A percentile compares a stretch with the other conserved stretches of the same genome.
phyloP scores from a whole-genome alignment of 92 coral and sea anemone genomes.

The Porites evermanni region DNA sequence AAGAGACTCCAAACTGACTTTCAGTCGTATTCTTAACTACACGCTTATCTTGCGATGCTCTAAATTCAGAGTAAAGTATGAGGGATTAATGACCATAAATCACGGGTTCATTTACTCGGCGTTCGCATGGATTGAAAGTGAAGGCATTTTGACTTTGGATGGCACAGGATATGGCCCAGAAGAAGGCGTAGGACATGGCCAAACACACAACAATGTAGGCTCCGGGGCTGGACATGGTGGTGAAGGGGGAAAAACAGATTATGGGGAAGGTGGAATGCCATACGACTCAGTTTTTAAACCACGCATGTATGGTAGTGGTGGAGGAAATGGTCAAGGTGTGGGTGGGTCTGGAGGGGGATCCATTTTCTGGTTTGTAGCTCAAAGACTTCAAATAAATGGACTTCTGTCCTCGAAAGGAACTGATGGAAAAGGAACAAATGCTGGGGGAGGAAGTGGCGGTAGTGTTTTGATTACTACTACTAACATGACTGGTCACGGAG shows the following conservation, averaged over 20 bases:
- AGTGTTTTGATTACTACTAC: conserved; percentile 86
- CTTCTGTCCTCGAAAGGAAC: conserved; percentile 83
- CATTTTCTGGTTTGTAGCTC: conserved; percentile 81
- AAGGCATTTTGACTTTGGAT: conserved; percentile 84
- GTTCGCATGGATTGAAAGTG: conserved; percentile 93
- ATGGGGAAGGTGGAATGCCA: conserved; percentile 79
- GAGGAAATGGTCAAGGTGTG: conserved; percentile 93
- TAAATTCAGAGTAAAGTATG: conserved; percentile 81
- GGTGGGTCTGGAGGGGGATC: conserved; percentile 96
- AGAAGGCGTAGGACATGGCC: conserved; percentile 72
- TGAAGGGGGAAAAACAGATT: conserved; percentile 86
- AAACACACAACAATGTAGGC: conserved; percentile 64
- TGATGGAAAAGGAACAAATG: conserved; percentile 71
- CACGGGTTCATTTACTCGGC: conserved; percentile 94
- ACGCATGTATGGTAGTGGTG: conserved; percentile 88
- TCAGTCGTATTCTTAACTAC: conserved; percentile 73
- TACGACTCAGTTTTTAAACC: conserved; percentile 93
- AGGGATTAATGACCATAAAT: conserved; percentile 81
- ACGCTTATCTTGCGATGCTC: conserved; percentile 77
- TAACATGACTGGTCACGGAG: conserved; percentile 99
- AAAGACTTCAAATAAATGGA: conserved; percentile 88
- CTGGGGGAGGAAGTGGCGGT: conserved; percentile 99
- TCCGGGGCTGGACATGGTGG: conserved; percentile 99
- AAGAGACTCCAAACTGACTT: conserved; percentile 84
- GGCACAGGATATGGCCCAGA: conserved; percentile 77